Evolutionary conservation across 2,797 vertebrate genomes (phyloP), one percentile per base, ranked within the genome.

Genomic region (Ctenopoma kingsleyae): DNA sequence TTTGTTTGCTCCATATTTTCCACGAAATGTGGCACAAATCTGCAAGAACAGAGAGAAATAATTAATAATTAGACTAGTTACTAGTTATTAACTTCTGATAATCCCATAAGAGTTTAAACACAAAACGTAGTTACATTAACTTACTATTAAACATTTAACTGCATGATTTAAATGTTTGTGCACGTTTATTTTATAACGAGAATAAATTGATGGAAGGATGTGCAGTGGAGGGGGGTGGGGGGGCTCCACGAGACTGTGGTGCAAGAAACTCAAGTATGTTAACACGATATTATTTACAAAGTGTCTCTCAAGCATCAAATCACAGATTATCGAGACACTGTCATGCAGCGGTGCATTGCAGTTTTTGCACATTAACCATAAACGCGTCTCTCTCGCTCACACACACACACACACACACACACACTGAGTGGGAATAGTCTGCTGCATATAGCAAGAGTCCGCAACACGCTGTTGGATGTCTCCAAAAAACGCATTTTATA

Each of bases 271-370:
- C 22, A 19, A 35, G 64, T 23, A 19, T 16, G 17, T 44, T n/a
- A 35, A 25, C 17, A 60, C 23, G 6, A 52, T 60, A 32, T 58
- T 47, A 80, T 76, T 67, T 20, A 67, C 30, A 40, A 66, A 65
- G 67, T 46, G 11, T 25, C 12, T 16, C 10, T 72, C 27, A 56
- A 27, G 60, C 61, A 38, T 69, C 56, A 46, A 50, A 66, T 30
- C 2, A n/a, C 6, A 62, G 56, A 81, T 58, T 5, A 48, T 22
- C 7, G 9, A 52, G 43, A 11, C n/a, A 2, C 36, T 30, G 27
- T 30, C 13, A 17, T 17, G 25, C 17, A 11, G 5, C 17, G 53
- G 20, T 41, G 15, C 44, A 0, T 30, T 35, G 51, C 16, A 41
- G 2, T 10, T 9, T 38, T 35, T 27, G 22, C 52, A 59, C 10